Evolutionary conservation across 2,113 vertebrate species (phyloP).

Genomic region (Acinonyx jubatus): DNA sequence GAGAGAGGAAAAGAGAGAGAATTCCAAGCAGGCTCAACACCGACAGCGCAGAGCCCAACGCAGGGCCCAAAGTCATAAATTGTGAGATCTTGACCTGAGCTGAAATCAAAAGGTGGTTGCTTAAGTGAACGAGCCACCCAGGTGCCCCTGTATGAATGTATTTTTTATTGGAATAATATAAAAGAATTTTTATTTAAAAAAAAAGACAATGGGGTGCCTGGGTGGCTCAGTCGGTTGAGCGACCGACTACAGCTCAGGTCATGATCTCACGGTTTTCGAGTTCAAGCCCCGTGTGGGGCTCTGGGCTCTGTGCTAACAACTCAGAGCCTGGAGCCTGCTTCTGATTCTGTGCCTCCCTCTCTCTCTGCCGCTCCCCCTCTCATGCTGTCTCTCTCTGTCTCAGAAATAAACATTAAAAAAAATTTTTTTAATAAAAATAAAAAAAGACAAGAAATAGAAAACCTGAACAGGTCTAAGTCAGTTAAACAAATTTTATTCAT

Average conservation of each 20-base stretch:
- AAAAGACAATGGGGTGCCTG: background rate
- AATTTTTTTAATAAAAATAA: background rate
- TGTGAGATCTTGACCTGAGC: too few species aligned
- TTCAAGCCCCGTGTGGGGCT: background rate
- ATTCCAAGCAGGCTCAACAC: too few species aligned
- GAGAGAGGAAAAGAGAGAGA: too few species aligned
- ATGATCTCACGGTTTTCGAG: background rate
- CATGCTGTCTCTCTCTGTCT: background rate
- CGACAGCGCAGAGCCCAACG: too few species aligned
- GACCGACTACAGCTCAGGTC: background rate
- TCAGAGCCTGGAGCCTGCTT: background rate
- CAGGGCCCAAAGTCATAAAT: too few species aligned
- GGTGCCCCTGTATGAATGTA: too few species aligned
- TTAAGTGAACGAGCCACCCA: too few species aligned
- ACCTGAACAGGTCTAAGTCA: background rate
- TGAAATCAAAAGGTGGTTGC: too few species aligned
- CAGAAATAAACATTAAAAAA: background rate
- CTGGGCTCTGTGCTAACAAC: background rate
- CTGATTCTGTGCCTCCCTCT: background rate
- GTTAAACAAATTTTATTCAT: background rate
- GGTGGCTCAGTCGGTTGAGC: background rate
- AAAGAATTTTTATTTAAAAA: background rate
- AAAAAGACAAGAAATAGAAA: background rate
- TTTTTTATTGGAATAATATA: too few species aligned
- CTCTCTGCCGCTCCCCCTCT: background rate